Base-by-base conservation (phyloP, 2,797 vertebrate genomes). In the Hemitrygon akajei region DNA sequence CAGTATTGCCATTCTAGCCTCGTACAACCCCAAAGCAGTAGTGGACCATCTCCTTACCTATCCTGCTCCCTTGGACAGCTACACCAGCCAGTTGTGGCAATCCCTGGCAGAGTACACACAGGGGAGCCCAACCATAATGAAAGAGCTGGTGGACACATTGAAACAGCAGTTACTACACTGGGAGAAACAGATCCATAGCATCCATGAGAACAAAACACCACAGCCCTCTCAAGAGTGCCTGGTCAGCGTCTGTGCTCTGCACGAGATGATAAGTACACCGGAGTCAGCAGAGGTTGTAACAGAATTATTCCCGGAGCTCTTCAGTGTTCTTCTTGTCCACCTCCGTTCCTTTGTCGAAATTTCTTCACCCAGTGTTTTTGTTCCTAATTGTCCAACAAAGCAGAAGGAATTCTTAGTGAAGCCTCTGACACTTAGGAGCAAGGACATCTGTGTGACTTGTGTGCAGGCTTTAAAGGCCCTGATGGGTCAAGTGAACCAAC, bases 1-100 rank as follows among this genome's bases (percentile, higher is more conserved):
- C 27, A 75, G 69, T 56, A 75, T 93, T 47, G 91, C 40, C 25
- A 75, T 93, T 76, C 91, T 93, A 11, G 91, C 91, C 0, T 56
- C 27, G 1, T 22, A 93, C 5, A 93, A 93, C 40, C 73, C 47
- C 10, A 7, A 25, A 76, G 25, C 91, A 9, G 71, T 93, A 47
- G 69, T 93, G 27, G 47, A 71, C 47, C 76, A 71, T 18, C 91
- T 93, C 71, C 91, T 93, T 11, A 56, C 71, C 47, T 93, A 76
- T 40, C 71, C 91, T 75, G 69, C 47, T 40, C 91, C 91, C 27
- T 75, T 76, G 12, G 73, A 76, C 30, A 58, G 30, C 37, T 76
- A 93, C 71, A n/a, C 4, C 91, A 76, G 71, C 30, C 71, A 93
- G 3, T 5, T 93, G 0, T 93, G 91, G 91, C 16, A 40, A 56